A percentile compares a stretch with the other conserved stretches of the same genome.
phyloP scores from a whole-genome alignment of 2,888 invertebrate species.

The Philopedon plagiatum region DNA sequence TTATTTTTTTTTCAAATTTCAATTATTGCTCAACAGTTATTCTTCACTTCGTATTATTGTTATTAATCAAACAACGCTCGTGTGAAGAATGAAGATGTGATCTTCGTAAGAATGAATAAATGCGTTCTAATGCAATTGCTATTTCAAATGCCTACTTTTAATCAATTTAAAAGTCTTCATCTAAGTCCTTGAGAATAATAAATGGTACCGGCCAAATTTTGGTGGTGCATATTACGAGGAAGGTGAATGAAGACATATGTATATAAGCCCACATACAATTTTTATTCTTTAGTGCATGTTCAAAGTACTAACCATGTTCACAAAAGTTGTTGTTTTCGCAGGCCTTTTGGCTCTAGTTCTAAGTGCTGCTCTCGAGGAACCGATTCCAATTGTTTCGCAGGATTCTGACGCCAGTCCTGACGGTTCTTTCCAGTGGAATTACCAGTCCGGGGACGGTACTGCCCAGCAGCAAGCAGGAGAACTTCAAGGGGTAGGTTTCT shows the following conservation, averaged over 20 bases:
- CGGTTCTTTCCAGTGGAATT: slow-evolving; percentile 65
- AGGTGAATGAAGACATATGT: background rate
- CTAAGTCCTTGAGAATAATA: slow-evolving; percentile 3
- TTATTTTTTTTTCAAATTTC: background rate
- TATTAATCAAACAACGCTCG: background rate
- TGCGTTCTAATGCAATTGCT: background rate
- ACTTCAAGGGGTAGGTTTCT: slow-evolving; percentile 27
- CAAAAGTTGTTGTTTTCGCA: slow-evolving; percentile 25
- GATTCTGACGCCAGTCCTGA: slow-evolving; percentile 24
- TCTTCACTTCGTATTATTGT: background rate
- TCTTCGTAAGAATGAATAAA: background rate
- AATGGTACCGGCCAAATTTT: background rate
- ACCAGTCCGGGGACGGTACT: slow-evolving; percentile 74
- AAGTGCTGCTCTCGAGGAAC: slow-evolving; percentile 20
- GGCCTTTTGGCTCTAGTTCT: slow-evolving; percentile 17
- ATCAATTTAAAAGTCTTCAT: background rate
- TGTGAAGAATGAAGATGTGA: background rate
- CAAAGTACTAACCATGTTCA: background rate
- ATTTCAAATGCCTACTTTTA: background rate
- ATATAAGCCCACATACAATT: slow-evolving; percentile 4
- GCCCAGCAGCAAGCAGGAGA: slow-evolving; percentile 73
- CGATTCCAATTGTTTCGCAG: slow-evolving; percentile 29
- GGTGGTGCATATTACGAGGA: background rate
- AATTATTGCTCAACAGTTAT: background rate
- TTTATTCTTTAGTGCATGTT: slow-evolving; percentile 7